These are phyloP conservation scores for Spinus pinus DNA, from an alignment of 2,797 vertebrate species.

Conservation along the genomic window DNA sequence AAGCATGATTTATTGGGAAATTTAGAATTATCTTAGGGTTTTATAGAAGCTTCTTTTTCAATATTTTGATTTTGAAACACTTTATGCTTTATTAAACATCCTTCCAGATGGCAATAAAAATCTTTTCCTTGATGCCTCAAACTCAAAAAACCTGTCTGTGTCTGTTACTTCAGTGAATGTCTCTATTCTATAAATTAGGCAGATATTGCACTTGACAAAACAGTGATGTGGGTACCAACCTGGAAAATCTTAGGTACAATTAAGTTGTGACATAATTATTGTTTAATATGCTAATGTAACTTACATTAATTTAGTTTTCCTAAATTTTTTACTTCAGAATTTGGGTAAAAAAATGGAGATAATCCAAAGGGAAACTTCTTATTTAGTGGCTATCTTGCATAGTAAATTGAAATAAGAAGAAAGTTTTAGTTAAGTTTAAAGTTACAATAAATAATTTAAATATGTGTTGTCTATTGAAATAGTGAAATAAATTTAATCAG, in stretches of 20 bases:
- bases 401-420: not conserved
- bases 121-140: not conserved
- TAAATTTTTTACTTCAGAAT: not conserved
- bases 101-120: not conserved
- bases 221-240: fast-evolving
- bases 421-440: not conserved
- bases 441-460: not conserved
- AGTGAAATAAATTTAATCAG: not conserved
- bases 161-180: not conserved
- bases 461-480: not conserved
- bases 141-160: not conserved
- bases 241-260: not conserved
- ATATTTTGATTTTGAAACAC: not conserved
- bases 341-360: not conserved
- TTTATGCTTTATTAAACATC: not conserved
- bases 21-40: not conserved
- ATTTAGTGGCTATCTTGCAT: not conserved
- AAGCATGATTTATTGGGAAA: not conserved
- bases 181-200: not conserved
- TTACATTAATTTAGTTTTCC: not conserved
- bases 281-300: not conserved
- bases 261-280: not conserved
- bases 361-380: not conserved
- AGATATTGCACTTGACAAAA: not conserved
- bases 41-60: not conserved